These are phyloP conservation scores for Nezara viridula DNA, from an alignment of 2,888 invertebrate species.

Conservation along the genomic window DNA sequence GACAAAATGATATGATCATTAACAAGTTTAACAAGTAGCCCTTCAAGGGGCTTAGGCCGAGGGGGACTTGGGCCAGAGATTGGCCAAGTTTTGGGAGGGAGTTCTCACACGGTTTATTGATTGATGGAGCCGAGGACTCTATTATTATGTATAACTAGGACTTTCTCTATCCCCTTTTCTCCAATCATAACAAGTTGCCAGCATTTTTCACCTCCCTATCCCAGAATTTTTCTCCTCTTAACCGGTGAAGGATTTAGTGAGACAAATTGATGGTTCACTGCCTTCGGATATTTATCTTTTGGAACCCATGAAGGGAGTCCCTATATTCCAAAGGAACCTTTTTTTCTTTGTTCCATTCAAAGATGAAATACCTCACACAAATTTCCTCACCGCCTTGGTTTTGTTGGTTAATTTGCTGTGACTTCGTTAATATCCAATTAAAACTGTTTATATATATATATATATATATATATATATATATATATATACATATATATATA, in stretches of 20 bases:
- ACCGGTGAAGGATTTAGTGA: slow-evolving; percentile 6
- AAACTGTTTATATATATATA: too few species aligned
- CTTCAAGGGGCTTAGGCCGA: slow-evolving; percentile 9
- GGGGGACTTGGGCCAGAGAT: neutral
- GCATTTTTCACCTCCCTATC: neutral
- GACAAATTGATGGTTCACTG: neutral
- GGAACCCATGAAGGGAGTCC: neutral
- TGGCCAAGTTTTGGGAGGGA: neutral
- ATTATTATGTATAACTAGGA: slow-evolving; percentile 48
- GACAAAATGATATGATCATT: slow-evolving; percentile 22
- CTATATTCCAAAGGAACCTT: neutral
- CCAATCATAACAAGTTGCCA: slow-evolving; percentile 19
- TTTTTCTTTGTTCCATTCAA: neutral
- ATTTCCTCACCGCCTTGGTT: too few species aligned
- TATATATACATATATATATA: too few species aligned
- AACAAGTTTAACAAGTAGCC: slow-evolving; percentile 25
- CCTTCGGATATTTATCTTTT: neutral
- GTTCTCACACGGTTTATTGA: slow-evolving; percentile 29
- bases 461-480: too few species aligned
- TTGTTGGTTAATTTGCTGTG: too few species aligned
- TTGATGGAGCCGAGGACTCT: neutral
- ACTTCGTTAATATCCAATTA: too few species aligned
- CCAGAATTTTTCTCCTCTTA: neutral
- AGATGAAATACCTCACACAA: neutral
- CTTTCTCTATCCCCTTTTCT: slow-evolving; percentile 10